Base-by-base conservation (phyloP, 2,888 invertebrate species). In the Isotomurus palustris region DNA sequence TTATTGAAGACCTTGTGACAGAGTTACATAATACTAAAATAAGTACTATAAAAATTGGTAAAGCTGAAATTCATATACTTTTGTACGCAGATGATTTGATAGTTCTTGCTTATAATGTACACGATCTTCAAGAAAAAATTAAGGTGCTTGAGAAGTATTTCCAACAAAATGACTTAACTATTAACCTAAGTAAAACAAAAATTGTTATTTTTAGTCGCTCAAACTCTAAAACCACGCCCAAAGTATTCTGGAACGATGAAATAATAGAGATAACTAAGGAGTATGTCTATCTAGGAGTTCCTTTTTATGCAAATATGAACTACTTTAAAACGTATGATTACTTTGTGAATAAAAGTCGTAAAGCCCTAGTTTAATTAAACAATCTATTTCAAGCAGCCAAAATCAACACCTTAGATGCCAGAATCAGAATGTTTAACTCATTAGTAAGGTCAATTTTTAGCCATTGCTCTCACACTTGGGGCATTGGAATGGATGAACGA, bases 111-210 rank as follows among this genome's bases (percentile, higher is more conserved):
- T 22, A 36, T 6, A 35, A 21, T 1, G 21, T 14, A 1, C n/a
- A 12, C 2, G 50, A 36, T 4, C 5, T 50, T 8, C 3, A 22
- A 4, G 25, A 50, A 24, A 50, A 35, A n/a, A 50, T 50, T 12
- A 19, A 50, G 5, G 1, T 2, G 1, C 8, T 50, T 1, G 14
- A 14, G 4, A 5, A 19, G 1, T 50, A 50, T 3, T 36, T 50
- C 14, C 8, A 19, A 14, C 4, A 36, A 6, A 50, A 50, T 22
- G 36, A 29, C 14, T 25, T 50, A 1, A 10, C 10, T 2, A 4
- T 50, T 2, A 50, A 50, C n/a, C 2, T 50, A 2, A 17, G 24
- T 6, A 50, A 50, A 19, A 50, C 50, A 5, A 50, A 50, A 22
- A n/a, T 36, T 4, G 36, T 50, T 1, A 21, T 50, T n/a, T 50